A percentile compares a stretch with the other conserved stretches of the same genome.
phyloP scores from a whole-genome alignment of 2,797 vertebrate species.

The Thamnophis elegans region DNA sequence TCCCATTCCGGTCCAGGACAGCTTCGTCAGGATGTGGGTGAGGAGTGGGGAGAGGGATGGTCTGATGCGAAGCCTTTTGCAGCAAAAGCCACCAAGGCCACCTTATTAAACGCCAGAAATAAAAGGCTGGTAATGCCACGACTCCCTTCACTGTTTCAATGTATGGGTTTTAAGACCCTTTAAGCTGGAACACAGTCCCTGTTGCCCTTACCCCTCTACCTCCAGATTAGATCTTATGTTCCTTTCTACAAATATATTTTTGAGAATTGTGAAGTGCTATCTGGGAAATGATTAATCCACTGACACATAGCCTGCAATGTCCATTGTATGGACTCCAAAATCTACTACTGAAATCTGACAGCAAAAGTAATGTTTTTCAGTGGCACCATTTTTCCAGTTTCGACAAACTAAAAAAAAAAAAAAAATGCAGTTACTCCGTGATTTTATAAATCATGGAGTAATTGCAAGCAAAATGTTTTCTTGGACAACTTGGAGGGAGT shows the following conservation, averaged over 20 bases:
- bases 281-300: not conserved
- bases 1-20: too few relatives aligned
- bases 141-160: too few relatives aligned
- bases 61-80: too few relatives aligned
- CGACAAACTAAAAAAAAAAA: not conserved
- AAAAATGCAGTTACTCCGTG: not conserved
- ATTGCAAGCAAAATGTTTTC: not conserved
- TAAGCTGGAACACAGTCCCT: not conserved
- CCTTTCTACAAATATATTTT: not conserved
- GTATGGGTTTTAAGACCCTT: not conserved
- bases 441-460: not conserved
- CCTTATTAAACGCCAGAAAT: too few relatives aligned
- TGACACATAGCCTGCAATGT: not conserved
- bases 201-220: not conserved
- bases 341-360: not conserved
- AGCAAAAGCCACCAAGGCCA: too few relatives aligned
- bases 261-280: not conserved
- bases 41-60: too few relatives aligned
- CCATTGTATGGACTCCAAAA: not conserved
- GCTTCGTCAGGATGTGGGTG: too few relatives aligned
- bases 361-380: not conserved
- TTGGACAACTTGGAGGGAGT: not conserved
- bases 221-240: not conserved
- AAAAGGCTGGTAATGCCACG: too few relatives aligned
- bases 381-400: not conserved